phyloP scores from a whole-genome alignment of 2,797 vertebrate genomes.

The Microctenopoma stevenorrisi region DNA sequence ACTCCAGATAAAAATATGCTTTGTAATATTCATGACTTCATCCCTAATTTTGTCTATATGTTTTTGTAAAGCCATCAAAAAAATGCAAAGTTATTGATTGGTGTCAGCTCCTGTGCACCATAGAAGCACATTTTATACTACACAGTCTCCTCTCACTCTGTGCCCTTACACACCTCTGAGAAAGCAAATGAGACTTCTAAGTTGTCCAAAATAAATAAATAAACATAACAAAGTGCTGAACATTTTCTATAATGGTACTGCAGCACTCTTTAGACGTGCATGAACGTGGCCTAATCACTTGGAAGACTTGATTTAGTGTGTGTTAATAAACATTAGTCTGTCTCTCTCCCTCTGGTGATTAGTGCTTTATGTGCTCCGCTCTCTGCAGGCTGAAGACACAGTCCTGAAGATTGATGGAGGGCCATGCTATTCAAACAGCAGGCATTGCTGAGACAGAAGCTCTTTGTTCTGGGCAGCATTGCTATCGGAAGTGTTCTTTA shows the following conservation, averaged over 20 bases:
- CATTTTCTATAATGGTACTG: conserved; percentile 60
- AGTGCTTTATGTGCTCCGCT: conserved; percentile 75
- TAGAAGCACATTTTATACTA: too few species aligned
- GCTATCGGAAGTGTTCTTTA: conserved; percentile 95
- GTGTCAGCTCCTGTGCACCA: too few species aligned
- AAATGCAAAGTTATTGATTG: too few species aligned
- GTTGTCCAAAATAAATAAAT: conserved; percentile 42
- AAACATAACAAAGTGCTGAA: conserved; percentile 34
- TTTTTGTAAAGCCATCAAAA: too few species aligned
- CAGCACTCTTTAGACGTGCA: conserved; percentile 53
- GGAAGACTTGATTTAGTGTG: conserved; percentile 73
- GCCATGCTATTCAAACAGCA: conserved; percentile 99
- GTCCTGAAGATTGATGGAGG: conserved; percentile 98
- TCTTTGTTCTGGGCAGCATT: conserved; percentile 94
- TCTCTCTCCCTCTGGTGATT: conserved; percentile 67
- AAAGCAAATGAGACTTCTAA: conserved; percentile 20
- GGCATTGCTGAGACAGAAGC: conserved; percentile 98
- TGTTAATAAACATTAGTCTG: conserved; percentile 74
- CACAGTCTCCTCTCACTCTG: neutral
- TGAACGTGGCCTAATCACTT: conserved; percentile 70
- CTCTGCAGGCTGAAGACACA: conserved; percentile 87
- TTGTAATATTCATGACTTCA: too few species aligned
- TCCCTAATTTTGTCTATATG: too few species aligned
- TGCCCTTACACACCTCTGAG: neutral
- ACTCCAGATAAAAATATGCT: too few species aligned